Percentiles rank a stretch among this genome's conserved stretches.
These are phyloP conservation scores for Spheniscus mendiculus DNA, from an alignment of 2,113 vertebrate genomes.

Conservation along the genomic window DNA sequence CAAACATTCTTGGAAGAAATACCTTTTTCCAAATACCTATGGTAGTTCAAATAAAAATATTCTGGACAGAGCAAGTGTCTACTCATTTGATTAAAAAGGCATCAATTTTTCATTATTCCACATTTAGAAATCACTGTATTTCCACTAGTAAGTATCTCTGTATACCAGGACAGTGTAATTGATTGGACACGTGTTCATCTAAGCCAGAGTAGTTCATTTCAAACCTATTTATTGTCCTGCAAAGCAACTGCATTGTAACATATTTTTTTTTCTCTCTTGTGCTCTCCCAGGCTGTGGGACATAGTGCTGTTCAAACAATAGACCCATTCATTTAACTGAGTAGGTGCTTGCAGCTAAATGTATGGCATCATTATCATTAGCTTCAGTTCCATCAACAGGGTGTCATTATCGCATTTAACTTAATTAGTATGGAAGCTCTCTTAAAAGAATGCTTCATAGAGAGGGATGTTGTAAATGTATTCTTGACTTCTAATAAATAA, in stretches of 20 bases:
- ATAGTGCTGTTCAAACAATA: conserved; percentile 8
- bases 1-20: not conserved
- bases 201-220: conserved; percentile 23
- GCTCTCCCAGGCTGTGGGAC: not conserved
- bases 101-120: conserved; percentile 26
- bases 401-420: conserved; percentile 66
- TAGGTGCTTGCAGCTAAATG: conserved; percentile 52
- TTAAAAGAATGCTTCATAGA: conserved; percentile 42
- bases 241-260: not conserved
- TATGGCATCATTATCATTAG: conserved; percentile 58
- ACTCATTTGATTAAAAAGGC: conserved; percentile 8
- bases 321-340: conserved; percentile 41
- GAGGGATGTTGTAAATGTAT: conserved; percentile 29
- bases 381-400: conserved; percentile 51
- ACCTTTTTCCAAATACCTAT: not conserved
- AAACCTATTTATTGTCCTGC: conserved; percentile 33
- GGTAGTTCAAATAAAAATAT: not conserved
- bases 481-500: conserved; percentile 58
- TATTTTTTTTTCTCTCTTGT: not conserved
- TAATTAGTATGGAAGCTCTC: conserved; percentile 64
- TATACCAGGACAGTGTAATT: not conserved
- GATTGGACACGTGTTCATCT: not conserved
- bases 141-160: not conserved
- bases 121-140: conserved; percentile 21
- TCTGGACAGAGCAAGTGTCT: not conserved